Percentiles rank a stretch among this genome's conserved stretches.
Evolutionary conservation across 2,888 invertebrate species (phyloP).

Genomic region (Trisateles emortualis): DNA sequence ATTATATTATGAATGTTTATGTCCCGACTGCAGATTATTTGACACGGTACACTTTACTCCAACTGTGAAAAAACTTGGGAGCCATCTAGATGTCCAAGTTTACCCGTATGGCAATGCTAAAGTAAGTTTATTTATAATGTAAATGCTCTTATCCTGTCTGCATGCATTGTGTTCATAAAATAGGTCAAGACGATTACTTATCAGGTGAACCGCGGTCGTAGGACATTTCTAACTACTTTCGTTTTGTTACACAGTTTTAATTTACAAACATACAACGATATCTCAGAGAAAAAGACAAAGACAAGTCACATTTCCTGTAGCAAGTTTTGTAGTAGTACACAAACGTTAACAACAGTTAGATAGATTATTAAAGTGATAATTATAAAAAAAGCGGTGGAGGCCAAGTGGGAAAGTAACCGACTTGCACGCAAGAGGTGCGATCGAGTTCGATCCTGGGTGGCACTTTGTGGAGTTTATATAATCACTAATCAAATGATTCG

Average conservation of each 20-base stretch:
- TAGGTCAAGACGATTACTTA: neutral
- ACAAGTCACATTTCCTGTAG: neutral
- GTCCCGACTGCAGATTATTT: constrained; percentile 91
- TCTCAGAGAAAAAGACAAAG: neutral
- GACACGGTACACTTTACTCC: constrained; percentile 88
- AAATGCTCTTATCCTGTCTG: neutral
- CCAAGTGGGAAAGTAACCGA: no score
- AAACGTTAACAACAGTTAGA: neutral
- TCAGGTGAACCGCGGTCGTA: neutral
- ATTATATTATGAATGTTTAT: constrained; percentile 92
- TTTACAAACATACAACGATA: neutral
- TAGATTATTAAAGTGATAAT: no score
- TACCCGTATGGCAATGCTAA: constrained; percentile 94
- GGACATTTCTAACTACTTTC: neutral
- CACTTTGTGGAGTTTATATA: no score
- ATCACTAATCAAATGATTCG: no score
- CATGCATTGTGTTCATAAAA: neutral
- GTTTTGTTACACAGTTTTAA: neutral
- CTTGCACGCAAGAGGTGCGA: no score
- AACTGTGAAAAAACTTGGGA: constrained; percentile 85
- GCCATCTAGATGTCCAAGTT: constrained; percentile 87
- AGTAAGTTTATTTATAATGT: constrained; percentile 79
- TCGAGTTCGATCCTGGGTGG: no score
- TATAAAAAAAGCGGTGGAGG: no score
- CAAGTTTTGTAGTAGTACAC: neutral